Percentiles rank a stretch among this genome's conserved stretches.
Evolutionary conservation across 2,113 vertebrate genomes (phyloP).

Genomic region (Cromileptes altivelis): DNA sequence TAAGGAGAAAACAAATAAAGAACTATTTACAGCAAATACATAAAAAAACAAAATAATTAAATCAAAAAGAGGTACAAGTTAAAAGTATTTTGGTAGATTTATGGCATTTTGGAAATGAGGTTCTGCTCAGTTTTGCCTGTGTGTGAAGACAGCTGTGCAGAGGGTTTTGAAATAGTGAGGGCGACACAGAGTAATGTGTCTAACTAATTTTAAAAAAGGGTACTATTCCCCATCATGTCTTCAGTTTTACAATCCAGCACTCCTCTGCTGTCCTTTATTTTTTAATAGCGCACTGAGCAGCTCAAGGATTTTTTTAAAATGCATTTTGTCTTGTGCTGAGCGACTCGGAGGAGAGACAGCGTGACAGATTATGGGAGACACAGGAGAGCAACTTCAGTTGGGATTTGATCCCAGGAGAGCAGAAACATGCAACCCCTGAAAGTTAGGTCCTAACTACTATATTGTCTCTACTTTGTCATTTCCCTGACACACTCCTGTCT

Average conservation of each 20-base stretch:
- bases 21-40: background rate
- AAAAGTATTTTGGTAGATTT: background rate
- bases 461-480: constrained; percentile 26
- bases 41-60: background rate
- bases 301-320: constrained; percentile 6
- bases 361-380: constrained; percentile 2
- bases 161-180: background rate
- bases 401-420: constrained; percentile 26
- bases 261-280: constrained; percentile 1
- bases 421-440: background rate
- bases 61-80: background rate
- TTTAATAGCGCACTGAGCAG: background rate
- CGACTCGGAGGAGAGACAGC: background rate
- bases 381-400: constrained; percentile 2
- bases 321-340: constrained; percentile 1
- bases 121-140: background rate
- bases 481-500: background rate
- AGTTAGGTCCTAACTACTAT: constrained; percentile 11
- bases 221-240: background rate
- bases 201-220: background rate
- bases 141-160: background rate
- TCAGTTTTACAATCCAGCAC: background rate
- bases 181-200: background rate
- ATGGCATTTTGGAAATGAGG: background rate
- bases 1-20: background rate